Evolutionary conservation across 2,888 invertebrate genomes (phyloP).

Genomic region (Cyclophora punctaria): DNA sequence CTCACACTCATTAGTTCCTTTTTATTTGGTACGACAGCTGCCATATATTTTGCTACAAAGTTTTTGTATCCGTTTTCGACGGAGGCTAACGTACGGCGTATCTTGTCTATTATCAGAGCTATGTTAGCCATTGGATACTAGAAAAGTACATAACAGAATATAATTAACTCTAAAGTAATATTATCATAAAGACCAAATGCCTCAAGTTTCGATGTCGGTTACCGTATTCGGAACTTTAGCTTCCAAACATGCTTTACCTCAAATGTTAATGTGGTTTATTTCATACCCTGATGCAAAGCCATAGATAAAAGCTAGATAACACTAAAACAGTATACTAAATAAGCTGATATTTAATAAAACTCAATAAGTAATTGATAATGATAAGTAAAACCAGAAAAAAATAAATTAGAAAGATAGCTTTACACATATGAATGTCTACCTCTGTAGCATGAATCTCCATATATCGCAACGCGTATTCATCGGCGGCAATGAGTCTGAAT

Average conservation of each 20-base stretch:
- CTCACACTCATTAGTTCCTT: conserved; percentile 58
- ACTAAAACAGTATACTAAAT: no score
- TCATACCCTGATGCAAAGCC: no score
- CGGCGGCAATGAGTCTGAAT: conserved; percentile 86
- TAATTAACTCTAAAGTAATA: background rate
- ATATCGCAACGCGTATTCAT: conserved; percentile 89
- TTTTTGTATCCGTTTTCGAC: conserved; percentile 80
- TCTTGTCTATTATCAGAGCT: conserved; percentile 81
- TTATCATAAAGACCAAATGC: no score
- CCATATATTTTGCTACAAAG: conserved; percentile 82
- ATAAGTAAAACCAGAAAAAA: no score
- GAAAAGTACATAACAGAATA: background rate
- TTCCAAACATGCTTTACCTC: no score
- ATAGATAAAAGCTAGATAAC: no score
- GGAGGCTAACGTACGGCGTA: conserved; percentile 79
- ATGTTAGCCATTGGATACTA: conserved; percentile 85
- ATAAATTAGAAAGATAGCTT: no score
- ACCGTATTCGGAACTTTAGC: no score
- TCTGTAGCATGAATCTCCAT: conserved; percentile 87
- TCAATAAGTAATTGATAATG: no score
- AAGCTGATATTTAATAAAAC: no score
- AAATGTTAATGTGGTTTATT: no score
- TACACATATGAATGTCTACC: conserved; percentile 53
- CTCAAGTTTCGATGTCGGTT: no score
- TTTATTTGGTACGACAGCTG: conserved; percentile 47